Evolutionary conservation across 2,113 vertebrate genomes (phyloP).

Genomic region (Heteronetta atricapilla): DNA sequence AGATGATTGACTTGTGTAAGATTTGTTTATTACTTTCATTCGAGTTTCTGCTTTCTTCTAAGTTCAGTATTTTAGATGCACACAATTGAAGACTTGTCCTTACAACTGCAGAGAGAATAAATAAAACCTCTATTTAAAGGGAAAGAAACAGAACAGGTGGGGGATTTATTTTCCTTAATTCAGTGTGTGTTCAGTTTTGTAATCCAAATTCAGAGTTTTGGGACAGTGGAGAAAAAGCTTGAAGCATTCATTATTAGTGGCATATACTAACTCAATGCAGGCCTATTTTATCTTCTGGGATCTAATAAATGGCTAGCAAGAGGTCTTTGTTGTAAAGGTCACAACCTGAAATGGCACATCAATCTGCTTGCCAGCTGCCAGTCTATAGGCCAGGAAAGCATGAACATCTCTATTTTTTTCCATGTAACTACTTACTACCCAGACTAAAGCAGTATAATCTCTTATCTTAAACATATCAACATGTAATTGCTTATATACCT

Average conservation of each 20-base stretch:
- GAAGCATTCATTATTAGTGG: neutral
- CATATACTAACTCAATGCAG: neutral
- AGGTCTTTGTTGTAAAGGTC: conserved; percentile 28
- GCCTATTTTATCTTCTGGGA: neutral
- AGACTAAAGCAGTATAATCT: neutral
- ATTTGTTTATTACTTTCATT: neutral
- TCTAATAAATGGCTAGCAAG: conserved; percentile 4
- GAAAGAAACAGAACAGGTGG: neutral
- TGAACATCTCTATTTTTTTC: neutral
- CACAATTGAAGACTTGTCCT: neutral
- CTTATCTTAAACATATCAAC: neutral
- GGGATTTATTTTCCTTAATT: neutral
- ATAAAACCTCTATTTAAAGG: neutral
- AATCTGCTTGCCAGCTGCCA: neutral
- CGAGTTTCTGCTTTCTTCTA: neutral
- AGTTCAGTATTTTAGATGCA: neutral
- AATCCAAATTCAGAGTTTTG: neutral
- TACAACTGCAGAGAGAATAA: neutral
- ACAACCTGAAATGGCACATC: conserved; percentile 25
- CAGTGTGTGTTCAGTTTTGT: neutral
- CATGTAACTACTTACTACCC: neutral
- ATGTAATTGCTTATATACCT: neutral
- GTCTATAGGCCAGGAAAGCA: neutral
- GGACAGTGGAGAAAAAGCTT: neutral
- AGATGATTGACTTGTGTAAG: neutral